Base-by-base conservation (phyloP, 1,140 invertebrate species). In the Drosophila dunni region DNA sequence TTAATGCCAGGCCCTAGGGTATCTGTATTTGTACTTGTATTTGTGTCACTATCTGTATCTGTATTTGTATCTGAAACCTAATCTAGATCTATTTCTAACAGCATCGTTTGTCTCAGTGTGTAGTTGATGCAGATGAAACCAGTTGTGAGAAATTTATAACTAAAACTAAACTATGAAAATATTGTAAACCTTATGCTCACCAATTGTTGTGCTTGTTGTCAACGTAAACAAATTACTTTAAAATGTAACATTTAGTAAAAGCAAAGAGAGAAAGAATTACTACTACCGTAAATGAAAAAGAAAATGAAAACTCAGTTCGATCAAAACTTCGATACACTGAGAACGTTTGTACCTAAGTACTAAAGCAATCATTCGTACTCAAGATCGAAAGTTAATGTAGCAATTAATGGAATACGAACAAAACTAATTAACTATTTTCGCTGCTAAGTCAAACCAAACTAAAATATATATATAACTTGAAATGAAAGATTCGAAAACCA, bases 171-270 rank as follows among this genome's bases (percentile, higher is more conserved):
- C 34, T 11, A 11, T 45, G 56, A 61, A 48, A 80, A 75, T 54
- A 77, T 89, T 89, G 84, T 89, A 89, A 89, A 89, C 84, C 84
- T 89, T 89, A 89, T 89, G 84, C 84, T 89, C 84, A 89, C 84
- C 84, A 84, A 81, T 83, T 89, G 80, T 89, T 80, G 85, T 84
- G 84, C 84, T 86, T 88, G 79, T 85, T 81, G 65, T 74, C 67
- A 66, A 66, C 64, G 45, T 68, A 64, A 74, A 76, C 70, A 76
- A 65, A 72, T 76, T 85, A 79, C 79, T 68, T 71, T 69, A 78
- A 73, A 61, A 67, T 68, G 33, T 61, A 54, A 67, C 34, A 54
- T 68, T 73, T 68, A 60, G 44, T 48, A 60, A 54, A 61, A 61
- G 45, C 51, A 64, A 70, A 34, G 69, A 36, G 45, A 15, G 40